Evolutionary conservation across 2,113 vertebrate genomes (phyloP).

Genomic region (Crotalus helleri): DNA sequence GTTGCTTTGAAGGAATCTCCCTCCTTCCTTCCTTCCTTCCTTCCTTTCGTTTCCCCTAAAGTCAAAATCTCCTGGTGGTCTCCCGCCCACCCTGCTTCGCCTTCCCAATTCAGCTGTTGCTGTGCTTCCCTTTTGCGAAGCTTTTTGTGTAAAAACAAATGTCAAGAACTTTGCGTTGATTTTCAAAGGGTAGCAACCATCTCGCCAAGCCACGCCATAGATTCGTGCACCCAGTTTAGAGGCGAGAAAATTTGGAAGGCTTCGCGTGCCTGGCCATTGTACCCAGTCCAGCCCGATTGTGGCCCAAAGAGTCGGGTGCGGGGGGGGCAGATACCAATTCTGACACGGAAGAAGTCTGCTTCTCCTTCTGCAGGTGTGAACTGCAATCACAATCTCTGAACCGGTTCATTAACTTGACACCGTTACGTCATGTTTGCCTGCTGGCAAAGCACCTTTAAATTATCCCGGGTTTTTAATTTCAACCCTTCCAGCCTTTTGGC

Average conservation of each 20-base stretch:
- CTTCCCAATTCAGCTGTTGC: neutral
- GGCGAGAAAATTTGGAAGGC: neutral
- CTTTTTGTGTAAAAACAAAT: neutral
- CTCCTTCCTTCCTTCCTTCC: neutral
- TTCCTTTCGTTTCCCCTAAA: neutral
- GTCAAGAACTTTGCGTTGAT: neutral
- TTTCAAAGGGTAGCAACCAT: neutral
- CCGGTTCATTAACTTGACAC: neutral
- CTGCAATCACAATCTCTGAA: neutral
- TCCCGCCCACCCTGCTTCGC: neutral
- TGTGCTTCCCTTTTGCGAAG: neutral
- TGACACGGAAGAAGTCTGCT: neutral
- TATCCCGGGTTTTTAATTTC: neutral
- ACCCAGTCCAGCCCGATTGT: neutral
- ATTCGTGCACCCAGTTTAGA: neutral
- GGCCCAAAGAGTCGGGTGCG: fast-evolving
- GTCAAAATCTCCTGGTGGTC: neutral
- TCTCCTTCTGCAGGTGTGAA: neutral
- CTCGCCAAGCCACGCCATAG: neutral
- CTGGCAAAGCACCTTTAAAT: neutral
- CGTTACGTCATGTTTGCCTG: neutral
- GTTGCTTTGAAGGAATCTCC: neutral
- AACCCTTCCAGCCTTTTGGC: neutral
- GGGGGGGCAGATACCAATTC: neutral
- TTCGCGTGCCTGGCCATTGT: neutral